phyloP scores from a whole-genome alignment of 2,113 vertebrate genomes.

The Opisthocomus hoazin region DNA sequence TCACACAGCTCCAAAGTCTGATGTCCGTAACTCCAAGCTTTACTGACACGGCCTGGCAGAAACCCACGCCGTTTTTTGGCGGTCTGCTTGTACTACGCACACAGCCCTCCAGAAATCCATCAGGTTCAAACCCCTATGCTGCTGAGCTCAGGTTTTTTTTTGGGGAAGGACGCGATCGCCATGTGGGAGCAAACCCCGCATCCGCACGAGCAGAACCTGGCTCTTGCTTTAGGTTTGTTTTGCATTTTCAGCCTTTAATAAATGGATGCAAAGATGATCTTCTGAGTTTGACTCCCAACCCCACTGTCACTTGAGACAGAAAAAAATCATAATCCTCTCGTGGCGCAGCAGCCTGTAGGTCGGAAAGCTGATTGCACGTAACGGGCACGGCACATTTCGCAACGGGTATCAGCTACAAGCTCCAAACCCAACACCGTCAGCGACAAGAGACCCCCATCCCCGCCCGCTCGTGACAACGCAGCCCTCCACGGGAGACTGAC shows the following conservation, averaged over 20 bases:
- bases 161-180: not conserved
- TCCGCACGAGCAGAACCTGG: rapidly evolving
- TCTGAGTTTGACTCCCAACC: not conserved
- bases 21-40: not conserved
- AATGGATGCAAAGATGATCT: not conserved
- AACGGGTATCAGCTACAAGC: not conserved
- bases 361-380: not conserved
- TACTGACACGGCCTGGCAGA: not conserved
- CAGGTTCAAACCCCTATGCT: not conserved
- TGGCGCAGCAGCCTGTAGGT: not conserved
- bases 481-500: not conserved
- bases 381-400: not conserved
- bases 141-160: not conserved
- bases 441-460: not conserved
- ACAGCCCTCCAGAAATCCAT: not conserved
- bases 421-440: not conserved
- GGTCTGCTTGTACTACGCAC: rapidly evolving
- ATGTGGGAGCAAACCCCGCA: not conserved
- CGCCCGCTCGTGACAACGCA: not conserved
- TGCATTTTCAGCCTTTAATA: not conserved
- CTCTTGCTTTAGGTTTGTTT: not conserved
- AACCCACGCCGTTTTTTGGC: not conserved
- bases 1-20: not conserved
- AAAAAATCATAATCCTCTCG: not conserved
- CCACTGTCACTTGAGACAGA: not conserved